These are phyloP conservation scores for Drosophila lacteicornis DNA, from an alignment of 1,140 invertebrate species.

Conservation along the genomic window DNA sequence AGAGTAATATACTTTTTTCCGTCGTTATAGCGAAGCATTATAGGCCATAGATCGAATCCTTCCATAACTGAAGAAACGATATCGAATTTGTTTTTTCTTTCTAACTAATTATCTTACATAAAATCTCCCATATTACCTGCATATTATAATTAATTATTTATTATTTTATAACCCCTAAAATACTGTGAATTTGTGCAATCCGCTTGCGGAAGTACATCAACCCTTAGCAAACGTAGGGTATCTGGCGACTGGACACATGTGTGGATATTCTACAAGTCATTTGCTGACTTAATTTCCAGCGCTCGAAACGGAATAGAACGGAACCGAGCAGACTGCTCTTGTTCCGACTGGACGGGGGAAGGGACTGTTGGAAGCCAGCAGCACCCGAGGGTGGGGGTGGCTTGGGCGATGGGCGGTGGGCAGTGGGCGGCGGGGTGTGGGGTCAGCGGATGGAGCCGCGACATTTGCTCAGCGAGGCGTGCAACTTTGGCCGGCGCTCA, in stretches of 20 bases:
- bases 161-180: too few relatives aligned
- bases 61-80: too few relatives aligned
- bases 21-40: too few relatives aligned
- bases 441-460: constrained; percentile 36
- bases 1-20: too few relatives aligned
- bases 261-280: constrained; percentile 84
- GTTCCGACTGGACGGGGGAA: constrained; percentile 7
- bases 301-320: constrained; percentile 59
- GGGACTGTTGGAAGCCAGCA: not conserved
- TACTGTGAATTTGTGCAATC: not conserved
- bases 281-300: constrained; percentile 84
- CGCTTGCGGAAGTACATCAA: not conserved
- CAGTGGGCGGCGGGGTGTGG: not conserved
- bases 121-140: too few relatives aligned
- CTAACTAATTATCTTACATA: too few relatives aligned
- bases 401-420: not conserved
- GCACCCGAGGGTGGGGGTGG: constrained; percentile 3
- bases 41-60: too few relatives aligned
- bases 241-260: constrained; percentile 38
- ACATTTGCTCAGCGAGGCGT: constrained; percentile 79
- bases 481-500: constrained; percentile 76
- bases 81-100: too few relatives aligned
- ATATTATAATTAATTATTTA: too few relatives aligned
- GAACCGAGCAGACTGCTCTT: constrained; percentile 38
- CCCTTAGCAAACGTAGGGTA: not conserved